These are phyloP conservation scores for Drosophila siamana DNA, from an alignment of 2,888 invertebrate species.

Conservation along the genomic window DNA sequence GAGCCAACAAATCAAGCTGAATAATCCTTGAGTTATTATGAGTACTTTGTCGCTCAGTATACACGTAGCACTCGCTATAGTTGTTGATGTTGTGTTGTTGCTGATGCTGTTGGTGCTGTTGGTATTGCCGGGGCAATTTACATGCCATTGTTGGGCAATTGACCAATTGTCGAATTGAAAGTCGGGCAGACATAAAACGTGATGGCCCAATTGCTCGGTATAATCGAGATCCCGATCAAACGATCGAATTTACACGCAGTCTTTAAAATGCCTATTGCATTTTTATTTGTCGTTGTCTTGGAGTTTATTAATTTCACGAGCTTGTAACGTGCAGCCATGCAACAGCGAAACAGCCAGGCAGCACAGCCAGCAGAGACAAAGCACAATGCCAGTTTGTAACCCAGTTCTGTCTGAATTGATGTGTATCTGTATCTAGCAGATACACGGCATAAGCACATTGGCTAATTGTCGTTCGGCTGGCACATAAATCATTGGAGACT, in stretches of 20 bases:
- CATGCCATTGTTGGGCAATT: constrained; percentile 60
- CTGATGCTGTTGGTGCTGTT: constrained; percentile 15
- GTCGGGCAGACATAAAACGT: constrained; percentile 51
- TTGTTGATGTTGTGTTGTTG: constrained; percentile 17
- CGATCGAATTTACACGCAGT: constrained; percentile 43
- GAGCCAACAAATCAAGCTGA: constrained; percentile 45
- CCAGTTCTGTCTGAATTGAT: constrained; percentile 73
- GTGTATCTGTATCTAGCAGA: constrained; percentile 63
- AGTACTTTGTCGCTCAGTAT: constrained; percentile 56
- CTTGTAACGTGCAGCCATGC: constrained; percentile 38
- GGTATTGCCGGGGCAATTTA: constrained; percentile 51
- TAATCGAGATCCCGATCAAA: constrained; percentile 25
- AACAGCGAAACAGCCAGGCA: not conserved
- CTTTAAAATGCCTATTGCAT: constrained; percentile 20
- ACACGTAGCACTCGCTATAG: not conserved
- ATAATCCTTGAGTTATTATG: constrained; percentile 67
- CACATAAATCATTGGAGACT: constrained; percentile 72
- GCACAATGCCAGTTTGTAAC: constrained; percentile 46
- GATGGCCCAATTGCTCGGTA: constrained; percentile 66
- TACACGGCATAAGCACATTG: constrained; percentile 59
- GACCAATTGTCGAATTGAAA: constrained; percentile 52
- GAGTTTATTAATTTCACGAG: constrained; percentile 67
- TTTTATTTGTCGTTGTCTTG: constrained; percentile 40
- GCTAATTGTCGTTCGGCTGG: constrained; percentile 71
- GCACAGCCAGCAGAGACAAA: constrained; percentile 2